A percentile compares a stretch with the other conserved stretches of the same genome.
phyloP scores from a whole-genome alignment of 2,113 vertebrate species.

The Cricetomys ansorgei region DNA sequence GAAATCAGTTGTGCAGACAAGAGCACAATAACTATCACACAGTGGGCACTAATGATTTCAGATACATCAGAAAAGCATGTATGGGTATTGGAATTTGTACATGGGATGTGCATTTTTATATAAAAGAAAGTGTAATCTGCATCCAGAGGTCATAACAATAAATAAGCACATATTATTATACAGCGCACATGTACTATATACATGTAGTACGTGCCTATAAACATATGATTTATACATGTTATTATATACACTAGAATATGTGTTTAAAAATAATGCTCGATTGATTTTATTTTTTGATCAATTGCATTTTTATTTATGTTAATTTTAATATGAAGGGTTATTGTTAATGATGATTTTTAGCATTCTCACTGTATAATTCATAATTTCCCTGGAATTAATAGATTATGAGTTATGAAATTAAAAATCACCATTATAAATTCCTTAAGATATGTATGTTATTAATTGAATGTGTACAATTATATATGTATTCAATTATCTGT shows the following conservation, averaged over 20 bases:
- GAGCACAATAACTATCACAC: not conserved
- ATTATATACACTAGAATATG: not conserved
- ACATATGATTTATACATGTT: not conserved
- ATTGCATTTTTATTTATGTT: not conserved
- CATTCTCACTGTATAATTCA: not conserved
- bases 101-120: not conserved
- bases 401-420: not conserved
- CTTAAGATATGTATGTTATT: not conserved
- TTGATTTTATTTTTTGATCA: conserved; percentile 24
- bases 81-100: not conserved
- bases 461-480: not conserved
- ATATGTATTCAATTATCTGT: not conserved
- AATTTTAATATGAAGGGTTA: not conserved
- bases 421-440: not conserved
- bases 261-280: not conserved
- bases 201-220: not conserved
- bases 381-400: not conserved
- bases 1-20: not conserved
- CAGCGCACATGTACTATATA: not conserved
- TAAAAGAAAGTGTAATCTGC: not conserved
- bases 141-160: not conserved
- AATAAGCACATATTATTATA: not conserved
- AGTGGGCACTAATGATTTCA: not conserved
- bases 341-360: conserved; percentile 17
- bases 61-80: not conserved